Base-by-base conservation (phyloP, 2,888 invertebrate species). In the Amphipyra tragopoginis region DNA sequence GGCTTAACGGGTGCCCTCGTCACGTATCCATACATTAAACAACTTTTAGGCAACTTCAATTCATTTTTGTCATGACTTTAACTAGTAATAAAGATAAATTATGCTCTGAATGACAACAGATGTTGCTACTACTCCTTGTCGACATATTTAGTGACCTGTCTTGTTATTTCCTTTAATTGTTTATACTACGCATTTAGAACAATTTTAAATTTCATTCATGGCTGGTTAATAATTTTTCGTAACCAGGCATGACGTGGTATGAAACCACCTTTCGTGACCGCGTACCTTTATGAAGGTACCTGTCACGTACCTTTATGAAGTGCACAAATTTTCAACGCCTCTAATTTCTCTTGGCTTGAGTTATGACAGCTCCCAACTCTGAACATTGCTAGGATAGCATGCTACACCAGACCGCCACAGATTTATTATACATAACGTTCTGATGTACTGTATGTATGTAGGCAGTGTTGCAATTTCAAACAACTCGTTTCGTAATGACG, bases 1-100 rank as follows among this genome's bases (percentile, higher is more conserved):
- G 11, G 44, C 47, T 2, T 72, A 80, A 69, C 72, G 71, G 65
- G 40, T 60, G 62, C 51, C 26, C 50, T 64, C 59, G 60, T 71
- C 71, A 66, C 39, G 40, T 56, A 59, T 59, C 39, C 47, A 58
- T 57, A 58, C 58, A 66, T 57, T 45, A 55, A 60, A 65, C 9
- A 55, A 54, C 44, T 45, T 43, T 38, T 44, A 72, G 62, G 42
- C 51, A 56, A 57, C 54, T 57, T 33, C n/a, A 43, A 68, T 45
- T 55, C 7, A 15, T 60, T 56, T 59, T 44, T 60, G 48, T 53
- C 43, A 43, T 51, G 50, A 45, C 33, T 33, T 40, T 10, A 44
- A 11, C 52, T 53, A 6, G 33, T 59, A 71, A 71, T 55, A 51
- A 52, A 58, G 52, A 59, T 21, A 56, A 64, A 72, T 59, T 50